phyloP scores from a whole-genome alignment of 1,140 invertebrate genomes.

The Pogonomyrmex barbatus region DNA sequence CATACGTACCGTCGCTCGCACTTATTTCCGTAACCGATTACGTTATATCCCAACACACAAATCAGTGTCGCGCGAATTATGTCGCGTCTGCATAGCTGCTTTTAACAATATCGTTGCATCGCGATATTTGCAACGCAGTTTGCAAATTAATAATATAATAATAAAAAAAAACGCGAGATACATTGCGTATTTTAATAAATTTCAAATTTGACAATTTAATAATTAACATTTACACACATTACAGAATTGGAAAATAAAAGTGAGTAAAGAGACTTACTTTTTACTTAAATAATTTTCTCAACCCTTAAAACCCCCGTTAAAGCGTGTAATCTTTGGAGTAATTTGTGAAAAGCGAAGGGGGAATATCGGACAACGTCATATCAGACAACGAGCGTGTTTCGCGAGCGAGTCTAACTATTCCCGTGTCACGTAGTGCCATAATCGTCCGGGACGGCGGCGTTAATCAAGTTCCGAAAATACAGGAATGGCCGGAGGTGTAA shows the following conservation, averaged over 20 bases:
- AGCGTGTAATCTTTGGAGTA: neutral
- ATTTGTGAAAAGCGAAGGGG: neutral
- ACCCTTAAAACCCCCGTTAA: too few relatives aligned
- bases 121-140: constrained; percentile 1
- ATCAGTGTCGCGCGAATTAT: constrained; percentile 20
- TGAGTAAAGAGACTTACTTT: too few relatives aligned
- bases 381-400: constrained; percentile 54
- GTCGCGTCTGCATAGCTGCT: neutral
- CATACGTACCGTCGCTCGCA: neutral
- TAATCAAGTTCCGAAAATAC: constrained; percentile 81
- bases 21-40: constrained; percentile 48
- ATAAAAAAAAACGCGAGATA: neutral
- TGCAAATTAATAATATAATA: neutral
- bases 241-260: neutral
- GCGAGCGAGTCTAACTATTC: constrained; percentile 69
- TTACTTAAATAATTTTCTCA: too few relatives aligned
- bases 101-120: neutral
- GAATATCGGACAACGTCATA: constrained; percentile 16
- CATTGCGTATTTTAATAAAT: neutral
- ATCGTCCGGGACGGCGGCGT: constrained; percentile 73
- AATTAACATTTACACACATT: neutral
- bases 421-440: constrained; percentile 71
- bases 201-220: neutral
- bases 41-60: neutral
- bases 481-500: constrained; percentile 75